Evolutionary conservation across 1,140 invertebrate genomes (phyloP), one percentile per base, ranked within the genome.

Genomic region (Drosophila bifasciata): DNA sequence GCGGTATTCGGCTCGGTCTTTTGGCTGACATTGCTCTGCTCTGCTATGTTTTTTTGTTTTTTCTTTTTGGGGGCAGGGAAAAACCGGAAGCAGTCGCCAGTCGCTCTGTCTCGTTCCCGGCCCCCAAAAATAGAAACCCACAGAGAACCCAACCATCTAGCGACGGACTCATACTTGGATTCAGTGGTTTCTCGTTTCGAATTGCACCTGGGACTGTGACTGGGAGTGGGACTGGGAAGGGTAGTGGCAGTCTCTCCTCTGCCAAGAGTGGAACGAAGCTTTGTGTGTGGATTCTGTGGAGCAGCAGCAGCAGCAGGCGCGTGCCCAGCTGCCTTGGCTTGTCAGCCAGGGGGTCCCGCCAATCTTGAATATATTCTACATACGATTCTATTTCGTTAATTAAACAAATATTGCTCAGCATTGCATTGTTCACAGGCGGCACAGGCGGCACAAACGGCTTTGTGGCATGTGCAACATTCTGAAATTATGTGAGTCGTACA

Each of bases 301-400:
- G 19, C n/a, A 3, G 1, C 21, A 13, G 71, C 77, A 67, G 68
- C 72, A 21, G 58, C 43, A 58, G 43, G 64, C 79, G 79, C 79
- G 77, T 70, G 73, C 77, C 73, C 80, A 86, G 80, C 80, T 85
- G 80, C 77, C 73, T 85, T 86, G 81, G 81, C 77, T 81, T 85
- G 80, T 85, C 80, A 86, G 66, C 32, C 57, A n/a, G n/a, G 21
- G 23, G 41, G 25, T 46, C 71, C 71, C 44, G 70, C 71, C 60
- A 73, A 66, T 66, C 48, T 73, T 51, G 15, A 64, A 52, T 62
- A 76, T 44, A 74, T 58, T 7, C 1, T 7, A n/a, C n/a, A 7
- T 43, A 74, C 51, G 56, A 64, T 58, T 76, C 68, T 71, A 79
- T 76, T 76, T 45, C 46, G 76, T 64, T 86, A 85, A 85, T 85